Percentiles rank a stretch among this genome's conserved stretches.
These are phyloP conservation scores for Aurelia aurita DNA, from an alignment of 30 jellyfish, hydroid and myxozoan genomes.

Conservation along the genomic window DNA sequence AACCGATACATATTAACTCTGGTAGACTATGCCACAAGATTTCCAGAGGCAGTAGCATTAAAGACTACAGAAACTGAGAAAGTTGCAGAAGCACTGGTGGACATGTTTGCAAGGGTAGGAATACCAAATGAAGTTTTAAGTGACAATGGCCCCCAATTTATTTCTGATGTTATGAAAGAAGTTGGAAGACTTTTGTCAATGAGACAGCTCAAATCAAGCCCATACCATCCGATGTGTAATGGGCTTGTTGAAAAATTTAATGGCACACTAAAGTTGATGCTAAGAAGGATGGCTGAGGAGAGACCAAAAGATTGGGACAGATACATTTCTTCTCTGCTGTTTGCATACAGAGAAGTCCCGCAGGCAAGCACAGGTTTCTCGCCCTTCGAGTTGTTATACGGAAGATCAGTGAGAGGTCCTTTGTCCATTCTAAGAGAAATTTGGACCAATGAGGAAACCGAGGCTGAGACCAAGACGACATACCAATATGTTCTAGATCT, in stretches of 20 bases:
- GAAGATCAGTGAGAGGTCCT: constrained; percentile 47
- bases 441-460: constrained; percentile 11
- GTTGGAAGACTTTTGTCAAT: background rate
- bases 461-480: background rate
- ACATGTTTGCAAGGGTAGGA: constrained; percentile 12
- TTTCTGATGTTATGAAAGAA: constrained; percentile 8
- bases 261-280: constrained; percentile 29
- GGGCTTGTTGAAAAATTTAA: constrained; percentile 34
- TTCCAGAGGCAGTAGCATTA: constrained; percentile 48
- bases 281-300: background rate
- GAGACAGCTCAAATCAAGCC: constrained; percentile 10
- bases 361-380: constrained; percentile 50
- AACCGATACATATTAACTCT: background rate
- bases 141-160: constrained; percentile 41
- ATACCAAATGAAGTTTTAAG: constrained; percentile 30
- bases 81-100: constrained; percentile 25
- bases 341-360: constrained; percentile 48
- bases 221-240: constrained; percentile 44
- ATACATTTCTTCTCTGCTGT: background rate
- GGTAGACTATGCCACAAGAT: constrained; percentile 27
- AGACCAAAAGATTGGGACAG: constrained; percentile 23
- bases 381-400: constrained; percentile 55
- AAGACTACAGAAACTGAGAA: constrained; percentile 2
- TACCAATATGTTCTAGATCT: background rate
- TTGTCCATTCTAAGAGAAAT: constrained; percentile 7